Base-by-base conservation (phyloP, 1,140 invertebrate genomes). In the Microplitis mediator region DNA sequence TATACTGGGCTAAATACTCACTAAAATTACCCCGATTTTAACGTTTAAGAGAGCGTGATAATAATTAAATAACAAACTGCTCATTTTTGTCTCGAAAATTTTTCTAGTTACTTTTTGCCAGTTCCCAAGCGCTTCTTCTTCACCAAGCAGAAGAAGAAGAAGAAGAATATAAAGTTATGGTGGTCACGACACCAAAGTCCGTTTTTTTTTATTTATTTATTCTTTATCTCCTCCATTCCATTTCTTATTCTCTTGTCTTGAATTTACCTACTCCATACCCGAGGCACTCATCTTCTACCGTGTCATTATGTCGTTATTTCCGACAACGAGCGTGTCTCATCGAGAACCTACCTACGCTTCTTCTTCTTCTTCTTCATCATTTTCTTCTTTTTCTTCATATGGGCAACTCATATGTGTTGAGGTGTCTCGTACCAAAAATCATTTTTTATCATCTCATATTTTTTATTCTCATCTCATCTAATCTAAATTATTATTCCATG, bases 261-360 rank as follows among this genome's bases (percentile, higher is more conserved):
- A 76, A 81, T 81, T 82, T 82, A 81, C 78, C 81, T 81, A 81
- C 80, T 78, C 80, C 78, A 73, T 77, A 79, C 56, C 16, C 39
- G 39, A 45, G 39, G 39, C 81, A 78, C 84, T 84, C 82, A 80
- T 84, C 80, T 81, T 77, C 79, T 81, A 84, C 84, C 83, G 78
- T 85, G 81, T 86, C 83, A 86, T 86, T 86, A 86, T 86, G 82
- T 85, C 82, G 84, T 86, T 86, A 85, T 85, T 86, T 81, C 83
- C 82, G 82, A 84, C 83, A 86, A 86, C 84, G 84, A 86, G 84
- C 83, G 79, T 83, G 83, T 84, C 82, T 83, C 78, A 82, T 66
- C 76, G 75, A 78, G 75, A 77, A 45, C 45, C 58, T 61, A 31
- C 68, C 68, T 50, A 70, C 58, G 31, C 51, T 60, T 52, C 50